Conservation (phyloP, 2,113 vertebrate genomes). For the Elephantulus edwardii region DNA sequence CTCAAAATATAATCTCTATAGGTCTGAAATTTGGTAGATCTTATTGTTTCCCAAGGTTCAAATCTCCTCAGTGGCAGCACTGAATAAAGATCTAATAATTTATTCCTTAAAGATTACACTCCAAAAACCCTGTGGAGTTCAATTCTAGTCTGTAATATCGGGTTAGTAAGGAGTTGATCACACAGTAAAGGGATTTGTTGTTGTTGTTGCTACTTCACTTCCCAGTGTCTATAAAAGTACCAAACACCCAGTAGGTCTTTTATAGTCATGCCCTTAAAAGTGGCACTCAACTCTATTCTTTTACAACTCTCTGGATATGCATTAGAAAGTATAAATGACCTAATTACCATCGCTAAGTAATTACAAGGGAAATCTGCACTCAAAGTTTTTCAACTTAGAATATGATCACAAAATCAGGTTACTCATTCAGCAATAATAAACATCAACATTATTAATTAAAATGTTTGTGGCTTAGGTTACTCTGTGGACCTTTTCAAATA, state of each 20-base stretch:
- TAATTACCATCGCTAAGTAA: neutral
- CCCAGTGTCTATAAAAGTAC: neutral
- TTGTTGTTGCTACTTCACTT: neutral
- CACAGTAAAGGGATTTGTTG: neutral
- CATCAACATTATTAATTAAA: slow-evolving; percentile 66
- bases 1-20: neutral
- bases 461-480: slow-evolving; percentile 59
- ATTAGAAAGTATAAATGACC: slow-evolving; percentile 8
- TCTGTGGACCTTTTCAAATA: slow-evolving; percentile 42
- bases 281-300: neutral
- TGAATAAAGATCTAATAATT: neutral
- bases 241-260: neutral
- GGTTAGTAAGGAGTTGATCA: neutral
- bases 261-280: neutral
- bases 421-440: slow-evolving; percentile 51
- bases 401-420: neutral
- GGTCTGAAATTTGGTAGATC: neutral
- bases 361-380: neutral
- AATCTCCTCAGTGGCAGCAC: neutral
- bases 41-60: neutral
- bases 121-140: neutral
- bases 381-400: neutral
- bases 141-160: neutral
- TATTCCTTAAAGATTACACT: neutral
- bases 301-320: neutral